Percentiles rank a stretch among this genome's conserved stretches.
phyloP scores from a whole-genome alignment of 2,888 invertebrate species.

The Cheilosia pagana region DNA sequence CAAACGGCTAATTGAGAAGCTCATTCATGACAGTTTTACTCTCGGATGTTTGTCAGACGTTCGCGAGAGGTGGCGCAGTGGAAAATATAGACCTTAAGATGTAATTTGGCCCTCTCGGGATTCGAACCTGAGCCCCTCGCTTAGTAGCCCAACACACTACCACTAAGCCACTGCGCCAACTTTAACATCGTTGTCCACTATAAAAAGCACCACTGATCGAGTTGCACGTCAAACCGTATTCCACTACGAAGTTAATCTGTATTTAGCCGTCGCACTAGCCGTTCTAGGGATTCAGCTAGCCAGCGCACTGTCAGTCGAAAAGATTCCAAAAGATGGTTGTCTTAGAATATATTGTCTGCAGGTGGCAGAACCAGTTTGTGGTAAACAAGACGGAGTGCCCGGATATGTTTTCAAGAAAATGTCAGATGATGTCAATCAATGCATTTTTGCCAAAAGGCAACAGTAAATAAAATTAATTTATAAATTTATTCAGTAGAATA shows the following conservation, averaged over 20 bases:
- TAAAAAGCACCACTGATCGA: not conserved
- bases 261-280: not conserved
- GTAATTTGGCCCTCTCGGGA: no score
- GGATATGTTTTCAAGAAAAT: not conserved
- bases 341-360: not conserved
- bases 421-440: conserved; percentile 2
- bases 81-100: no score
- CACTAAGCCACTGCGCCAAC: no score
- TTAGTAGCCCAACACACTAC: no score
- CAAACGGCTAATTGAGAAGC: no score
- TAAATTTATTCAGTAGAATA: not conserved
- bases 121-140: no score
- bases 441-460: not conserved
- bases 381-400: not conserved
- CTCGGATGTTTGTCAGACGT: no score
- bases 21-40: no score
- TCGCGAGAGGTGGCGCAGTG: no score
- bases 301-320: not conserved
- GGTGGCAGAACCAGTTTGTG: not conserved
- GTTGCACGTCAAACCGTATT: not conserved
- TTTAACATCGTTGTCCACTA: not conserved
- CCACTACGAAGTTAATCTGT: conserved; percentile 1
- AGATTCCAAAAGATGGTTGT: not conserved
- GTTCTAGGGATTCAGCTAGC: not conserved
- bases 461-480: not conserved